Conservation (phyloP, 2,113 vertebrate species). For the Pogonocichla stellata region DNA sequence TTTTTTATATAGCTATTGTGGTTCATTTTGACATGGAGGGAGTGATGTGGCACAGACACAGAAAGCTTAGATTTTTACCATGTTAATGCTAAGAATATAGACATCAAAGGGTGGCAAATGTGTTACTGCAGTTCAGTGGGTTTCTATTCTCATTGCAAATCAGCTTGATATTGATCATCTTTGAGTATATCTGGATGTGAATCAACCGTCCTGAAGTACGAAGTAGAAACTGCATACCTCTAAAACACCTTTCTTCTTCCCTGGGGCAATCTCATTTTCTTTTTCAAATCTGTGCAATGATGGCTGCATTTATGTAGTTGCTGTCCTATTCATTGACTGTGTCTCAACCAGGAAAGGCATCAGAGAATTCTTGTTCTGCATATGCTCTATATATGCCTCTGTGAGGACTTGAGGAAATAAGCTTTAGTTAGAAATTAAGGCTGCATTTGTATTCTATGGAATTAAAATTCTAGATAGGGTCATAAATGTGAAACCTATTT, state of each 20-base stretch:
- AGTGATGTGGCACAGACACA: neutral
- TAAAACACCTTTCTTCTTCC: neutral
- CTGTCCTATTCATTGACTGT: rapidly evolving
- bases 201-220: neutral
- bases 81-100: neutral
- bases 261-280: neutral
- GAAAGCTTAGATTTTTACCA: neutral
- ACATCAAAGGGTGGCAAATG: neutral
- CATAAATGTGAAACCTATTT: neutral
- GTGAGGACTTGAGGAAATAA: neutral
- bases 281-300: neutral
- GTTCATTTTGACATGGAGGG: slow-evolving; percentile 15
- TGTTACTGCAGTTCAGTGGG: neutral
- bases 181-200: neutral
- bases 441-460: neutral
- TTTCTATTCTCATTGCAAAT: neutral
- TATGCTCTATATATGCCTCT: neutral
- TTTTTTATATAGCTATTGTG: neutral
- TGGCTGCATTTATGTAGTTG: neutral
- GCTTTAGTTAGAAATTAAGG: neutral
- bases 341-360: neutral
- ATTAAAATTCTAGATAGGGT: neutral
- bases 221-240: neutral
- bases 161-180: neutral
- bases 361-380: neutral